Evolutionary conservation across 2,113 vertebrate genomes (phyloP).

Genomic region (Rhizomys pruinosus): DNA sequence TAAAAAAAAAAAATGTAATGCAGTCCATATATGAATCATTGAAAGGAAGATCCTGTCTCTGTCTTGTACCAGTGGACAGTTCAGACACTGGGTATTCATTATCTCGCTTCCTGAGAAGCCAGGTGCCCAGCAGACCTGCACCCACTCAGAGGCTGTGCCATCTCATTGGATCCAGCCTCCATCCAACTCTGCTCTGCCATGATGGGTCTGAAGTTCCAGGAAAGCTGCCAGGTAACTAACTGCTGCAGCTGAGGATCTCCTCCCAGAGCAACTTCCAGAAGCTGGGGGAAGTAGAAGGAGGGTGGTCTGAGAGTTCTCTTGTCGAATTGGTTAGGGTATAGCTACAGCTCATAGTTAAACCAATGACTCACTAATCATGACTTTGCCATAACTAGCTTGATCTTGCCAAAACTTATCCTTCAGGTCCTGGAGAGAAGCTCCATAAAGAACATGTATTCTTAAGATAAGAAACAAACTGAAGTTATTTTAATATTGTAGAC

Average conservation of each 20-base stretch:
- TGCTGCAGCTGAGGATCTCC: neutral
- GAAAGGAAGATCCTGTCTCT: neutral
- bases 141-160: neutral
- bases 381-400: neutral
- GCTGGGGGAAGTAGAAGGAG: fast-evolving
- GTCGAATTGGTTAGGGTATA: neutral
- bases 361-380: neutral
- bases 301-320: neutral
- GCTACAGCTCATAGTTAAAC: neutral
- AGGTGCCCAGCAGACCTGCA: neutral
- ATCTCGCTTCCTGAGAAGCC: neutral
- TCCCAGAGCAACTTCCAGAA: neutral
- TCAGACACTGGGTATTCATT: neutral
- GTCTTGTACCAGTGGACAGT: neutral
- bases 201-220: neutral
- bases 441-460: neutral
- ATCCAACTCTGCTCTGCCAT: neutral
- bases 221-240: fast-evolving
- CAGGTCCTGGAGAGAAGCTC: neutral
- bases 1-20: neutral
- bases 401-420: neutral
- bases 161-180: too few species aligned
- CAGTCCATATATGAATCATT: neutral
- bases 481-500: too few species aligned
- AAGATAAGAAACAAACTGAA: neutral